These are phyloP conservation scores for Silvanus unidentatus DNA, from an alignment of 2,888 invertebrate species.

Conservation along the genomic window DNA sequence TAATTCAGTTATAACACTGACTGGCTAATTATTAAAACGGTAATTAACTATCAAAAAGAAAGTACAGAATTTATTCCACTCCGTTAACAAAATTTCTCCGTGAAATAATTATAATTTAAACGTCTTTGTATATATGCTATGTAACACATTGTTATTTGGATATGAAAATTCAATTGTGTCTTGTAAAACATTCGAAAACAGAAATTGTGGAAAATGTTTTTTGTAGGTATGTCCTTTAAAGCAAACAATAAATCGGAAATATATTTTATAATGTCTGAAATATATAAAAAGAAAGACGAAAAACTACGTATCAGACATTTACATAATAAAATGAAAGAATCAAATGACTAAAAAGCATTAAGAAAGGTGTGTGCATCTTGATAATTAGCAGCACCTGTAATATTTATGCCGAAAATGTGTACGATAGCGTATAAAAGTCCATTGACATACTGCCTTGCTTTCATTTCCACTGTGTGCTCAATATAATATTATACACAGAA, in stretches of 20 bases:
- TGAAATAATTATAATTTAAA: too few relatives aligned
- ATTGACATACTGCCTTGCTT: conserved; percentile 51
- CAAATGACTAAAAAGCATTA: conserved; percentile 6
- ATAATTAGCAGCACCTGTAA: conserved; percentile 32
- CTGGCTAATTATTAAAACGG: conserved; percentile 1
- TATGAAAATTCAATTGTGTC: too few relatives aligned
- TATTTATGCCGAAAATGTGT: conserved; percentile 27
- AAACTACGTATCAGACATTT: conserved; percentile 8
- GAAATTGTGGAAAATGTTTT: not conserved
- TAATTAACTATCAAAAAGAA: not conserved
- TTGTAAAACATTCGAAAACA: not conserved
- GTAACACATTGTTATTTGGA: too few relatives aligned
- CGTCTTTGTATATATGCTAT: too few relatives aligned
- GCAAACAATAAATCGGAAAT: too few relatives aligned
- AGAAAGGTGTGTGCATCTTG: conserved; percentile 21
- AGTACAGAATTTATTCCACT: conserved; percentile 2
- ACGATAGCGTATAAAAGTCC: conserved; percentile 39
- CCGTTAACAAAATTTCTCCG: conserved; percentile 1
- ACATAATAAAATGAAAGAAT: conserved; percentile 14
- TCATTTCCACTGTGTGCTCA: conserved; percentile 47
- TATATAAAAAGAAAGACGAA: too few relatives aligned
- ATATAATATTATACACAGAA: conserved; percentile 42
- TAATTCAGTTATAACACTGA: not conserved
- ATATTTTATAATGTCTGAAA: too few relatives aligned
- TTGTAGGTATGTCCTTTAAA: not conserved